phyloP scores from a whole-genome alignment of 2,888 invertebrate genomes.

The Mycogona germanica region DNA sequence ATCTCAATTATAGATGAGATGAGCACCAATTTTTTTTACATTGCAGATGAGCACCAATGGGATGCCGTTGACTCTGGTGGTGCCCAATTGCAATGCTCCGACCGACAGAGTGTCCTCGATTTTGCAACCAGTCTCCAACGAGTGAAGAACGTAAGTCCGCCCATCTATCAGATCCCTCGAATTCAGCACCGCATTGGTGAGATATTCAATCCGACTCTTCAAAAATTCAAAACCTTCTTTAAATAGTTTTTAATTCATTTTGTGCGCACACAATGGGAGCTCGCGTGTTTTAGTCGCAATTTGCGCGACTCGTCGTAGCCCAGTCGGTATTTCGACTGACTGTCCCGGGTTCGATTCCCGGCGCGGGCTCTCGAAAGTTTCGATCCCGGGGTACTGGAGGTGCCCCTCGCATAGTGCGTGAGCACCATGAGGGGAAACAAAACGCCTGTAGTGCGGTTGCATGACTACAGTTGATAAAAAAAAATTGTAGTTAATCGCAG shows the following conservation, averaged over 20 bases:
- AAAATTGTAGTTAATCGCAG: too few species aligned
- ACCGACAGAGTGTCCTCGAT: constrained; percentile 37
- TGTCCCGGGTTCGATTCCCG: not conserved
- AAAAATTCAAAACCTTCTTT: too few species aligned
- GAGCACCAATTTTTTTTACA: not conserved
- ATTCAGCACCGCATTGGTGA: too few species aligned
- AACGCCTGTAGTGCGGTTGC: not conserved
- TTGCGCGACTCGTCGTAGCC: not conserved
- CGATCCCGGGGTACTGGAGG: not conserved
- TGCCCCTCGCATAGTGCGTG: not conserved
- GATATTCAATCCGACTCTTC: not conserved
- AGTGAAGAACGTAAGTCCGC: constrained; percentile 74
- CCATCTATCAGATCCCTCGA: not conserved
- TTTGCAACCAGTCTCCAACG: constrained; percentile 85
- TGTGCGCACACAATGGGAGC: too few species aligned
- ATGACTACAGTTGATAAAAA: too few species aligned
- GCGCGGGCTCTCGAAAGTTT: not conserved
- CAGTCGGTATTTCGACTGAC: not conserved
- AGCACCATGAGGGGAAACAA: not conserved
- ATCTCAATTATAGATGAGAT: not conserved
- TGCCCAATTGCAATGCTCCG: not conserved
- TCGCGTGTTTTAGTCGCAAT: not conserved
- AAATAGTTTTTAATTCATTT: too few species aligned
- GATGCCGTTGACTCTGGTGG: not conserved
- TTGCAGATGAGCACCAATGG: not conserved